A percentile compares a stretch with the other conserved stretches of the same genome.
These are phyloP conservation scores for Ptychadena robeensis DNA, from an alignment of 2,797 vertebrate genomes.

Conservation along the genomic window DNA sequence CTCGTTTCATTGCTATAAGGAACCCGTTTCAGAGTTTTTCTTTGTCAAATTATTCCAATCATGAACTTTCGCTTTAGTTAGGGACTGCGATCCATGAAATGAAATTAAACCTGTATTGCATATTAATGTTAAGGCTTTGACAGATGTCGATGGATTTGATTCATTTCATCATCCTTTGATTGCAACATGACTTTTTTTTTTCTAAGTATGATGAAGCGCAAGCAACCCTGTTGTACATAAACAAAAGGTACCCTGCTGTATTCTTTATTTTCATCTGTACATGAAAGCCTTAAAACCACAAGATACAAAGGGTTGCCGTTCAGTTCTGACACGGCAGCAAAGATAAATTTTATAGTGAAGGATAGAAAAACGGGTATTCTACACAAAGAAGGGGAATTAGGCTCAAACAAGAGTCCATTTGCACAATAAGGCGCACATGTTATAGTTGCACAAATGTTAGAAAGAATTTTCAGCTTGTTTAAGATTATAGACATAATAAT, in stretches of 20 bases:
- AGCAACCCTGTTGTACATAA: conserved; percentile 9
- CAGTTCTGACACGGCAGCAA: not conserved
- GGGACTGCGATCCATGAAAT: not conserved
- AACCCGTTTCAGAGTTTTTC: not conserved
- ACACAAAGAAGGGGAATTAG: conserved; percentile 6
- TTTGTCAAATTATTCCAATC: not conserved
- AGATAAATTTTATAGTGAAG: not conserved
- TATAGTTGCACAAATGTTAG: not conserved
- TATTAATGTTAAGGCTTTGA: not conserved
- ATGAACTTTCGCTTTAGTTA: not conserved
- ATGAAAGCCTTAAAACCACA: conserved; percentile 45
- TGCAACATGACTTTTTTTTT: conserved; percentile 4
- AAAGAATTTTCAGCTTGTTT: not conserved
- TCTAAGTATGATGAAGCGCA: conserved; percentile 2
- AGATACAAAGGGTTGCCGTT: conserved; percentile 42
- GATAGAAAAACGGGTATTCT: not conserved
- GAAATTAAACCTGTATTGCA: not conserved
- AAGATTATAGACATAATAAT: not conserved
- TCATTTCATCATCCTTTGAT: not conserved
- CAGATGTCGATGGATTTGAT: conserved; percentile 14
- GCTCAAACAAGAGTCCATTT: conserved; percentile 8
- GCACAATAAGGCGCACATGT: not conserved
- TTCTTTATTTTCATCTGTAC: conserved; percentile 39
- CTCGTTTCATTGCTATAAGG: not conserved
- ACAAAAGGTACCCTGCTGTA: conserved; percentile 7